Conservation (phyloP, 2,113 vertebrate species). For the Cebidichthys violaceus region DNA sequence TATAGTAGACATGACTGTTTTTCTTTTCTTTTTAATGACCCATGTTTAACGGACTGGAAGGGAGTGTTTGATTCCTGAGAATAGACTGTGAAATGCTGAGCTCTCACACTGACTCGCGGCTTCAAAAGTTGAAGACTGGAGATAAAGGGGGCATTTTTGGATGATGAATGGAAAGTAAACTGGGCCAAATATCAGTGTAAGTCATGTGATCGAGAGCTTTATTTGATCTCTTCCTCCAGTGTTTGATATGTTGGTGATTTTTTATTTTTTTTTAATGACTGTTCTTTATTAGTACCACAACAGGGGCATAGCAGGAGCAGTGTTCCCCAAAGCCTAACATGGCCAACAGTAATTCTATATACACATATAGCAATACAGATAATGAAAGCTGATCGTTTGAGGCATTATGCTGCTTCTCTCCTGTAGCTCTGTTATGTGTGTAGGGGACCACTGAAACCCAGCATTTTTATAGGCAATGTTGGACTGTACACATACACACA, state of each 20-base stretch:
- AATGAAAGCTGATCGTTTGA: conserved; percentile 54
- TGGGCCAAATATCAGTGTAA: conserved; percentile 70
- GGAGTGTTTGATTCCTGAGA: conserved; percentile 60
- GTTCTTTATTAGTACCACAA: conserved; percentile 45
- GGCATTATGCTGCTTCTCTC: conserved; percentile 60
- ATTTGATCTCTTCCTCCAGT: conserved; percentile 59
- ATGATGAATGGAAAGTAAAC: conserved; percentile 52
- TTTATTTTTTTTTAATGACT: conserved; percentile 26
- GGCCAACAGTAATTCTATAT: conserved; percentile 48
- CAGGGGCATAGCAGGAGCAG: conserved; percentile 48
- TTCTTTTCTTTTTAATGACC: conserved; percentile 46
- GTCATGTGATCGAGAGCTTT: conserved; percentile 69
- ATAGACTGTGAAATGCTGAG: conserved; percentile 74
- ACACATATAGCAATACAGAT: conserved; percentile 76
- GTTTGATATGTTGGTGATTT: conserved; percentile 53
- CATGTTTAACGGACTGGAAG: conserved; percentile 42
- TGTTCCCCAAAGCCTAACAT: conserved; percentile 17
- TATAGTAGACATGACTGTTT: conserved; percentile 52
- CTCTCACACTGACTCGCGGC: conserved; percentile 70
- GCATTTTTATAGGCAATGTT: conserved; percentile 63
- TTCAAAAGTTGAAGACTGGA: conserved; percentile 51
- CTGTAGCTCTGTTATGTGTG: conserved; percentile 58
- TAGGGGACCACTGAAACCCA: conserved; percentile 74
- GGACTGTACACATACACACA: conserved; percentile 57
- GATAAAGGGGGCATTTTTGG: conserved; percentile 26